Evolutionary conservation across 2,113 vertebrate genomes (phyloP), one percentile per base, ranked within the genome.

Genomic region (Bubo scandiacus): DNA sequence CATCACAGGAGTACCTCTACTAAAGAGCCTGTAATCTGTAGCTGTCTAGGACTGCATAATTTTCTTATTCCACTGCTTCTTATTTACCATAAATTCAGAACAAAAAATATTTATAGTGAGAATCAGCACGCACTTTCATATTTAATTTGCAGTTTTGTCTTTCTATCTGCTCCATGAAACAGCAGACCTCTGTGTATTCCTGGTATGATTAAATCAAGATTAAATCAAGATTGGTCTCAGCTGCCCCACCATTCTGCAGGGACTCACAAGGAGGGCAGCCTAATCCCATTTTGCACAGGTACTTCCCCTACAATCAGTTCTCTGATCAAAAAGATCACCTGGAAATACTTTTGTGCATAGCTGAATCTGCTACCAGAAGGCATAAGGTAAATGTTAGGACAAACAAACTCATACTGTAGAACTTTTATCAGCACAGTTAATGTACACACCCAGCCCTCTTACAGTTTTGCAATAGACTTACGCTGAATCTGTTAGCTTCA

Each of bases 181-280:
- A 73, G 49, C 52, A 85, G 88, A 95, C 38, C 51, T 88, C 36
- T 90, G 19, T n/a, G 27, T 58, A 71, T 89, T 79, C 49, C 65
- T 79, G 52, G 61, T 45, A 59, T 86, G 49, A 91, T 62, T 95
- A 90, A 88, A 96, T 66, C 73, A 92, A 94, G 71, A 81, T 12
- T 79, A 90, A 88, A 96, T 66, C 73, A 92, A 94, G 71, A 81
- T 11, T 79, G 59, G 32, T 81, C 83, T 95, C 89, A 82, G 92
- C 36, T 78, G 59, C 47, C 80, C 47, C n/a, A 54, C 32, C 21
- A 45, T 71, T 85, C 47, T 73, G 26, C 65, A 45, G 26, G 12
- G 59, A 15, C 38, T 77, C 32, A 84, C 43, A 80, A 84, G 81
- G 71, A 63, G 19, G 45, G 43, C 3, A 8, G 79, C 61, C 61